phyloP scores from a whole-genome alignment of 2,888 invertebrate genomes.

The Caenorhabditis auriculariae region DNA sequence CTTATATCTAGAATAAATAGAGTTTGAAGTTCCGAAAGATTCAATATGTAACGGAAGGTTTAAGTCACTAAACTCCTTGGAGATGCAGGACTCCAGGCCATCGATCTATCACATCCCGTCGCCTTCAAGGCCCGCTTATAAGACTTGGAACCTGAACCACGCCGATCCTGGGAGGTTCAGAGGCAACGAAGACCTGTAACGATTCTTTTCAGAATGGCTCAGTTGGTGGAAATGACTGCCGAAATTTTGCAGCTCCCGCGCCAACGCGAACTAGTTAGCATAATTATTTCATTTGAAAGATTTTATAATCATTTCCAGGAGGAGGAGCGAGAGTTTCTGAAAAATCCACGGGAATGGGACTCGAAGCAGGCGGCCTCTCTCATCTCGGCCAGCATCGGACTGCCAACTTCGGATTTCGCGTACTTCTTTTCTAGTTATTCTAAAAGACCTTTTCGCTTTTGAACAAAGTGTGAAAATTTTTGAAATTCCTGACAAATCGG shows the following conservation, averaged over 20 bases:
- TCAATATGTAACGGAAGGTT: not conserved
- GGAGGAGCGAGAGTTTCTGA: conserved; percentile 12
- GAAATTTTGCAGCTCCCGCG: conserved; percentile 42
- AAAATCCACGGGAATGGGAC: conserved; percentile 41
- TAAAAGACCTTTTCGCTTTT: too few relatives aligned
- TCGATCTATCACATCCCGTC: conserved; percentile 47
- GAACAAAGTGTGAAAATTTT: too few relatives aligned
- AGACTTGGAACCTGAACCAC: conserved; percentile 45
- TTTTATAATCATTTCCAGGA: conserved; percentile 2
- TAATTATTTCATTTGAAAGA: too few relatives aligned
- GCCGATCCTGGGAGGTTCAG: conserved; percentile 33
- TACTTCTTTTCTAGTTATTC: too few relatives aligned
- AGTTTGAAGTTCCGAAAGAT: conserved; percentile 6
- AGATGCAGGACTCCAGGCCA: conserved; percentile 36
- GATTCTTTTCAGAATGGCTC: conserved; percentile 33
- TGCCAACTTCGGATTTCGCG: not conserved
- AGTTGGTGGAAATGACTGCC: conserved; percentile 38
- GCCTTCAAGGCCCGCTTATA: conserved; percentile 46
- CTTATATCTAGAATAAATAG: conserved; percentile 40
- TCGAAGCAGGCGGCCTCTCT: conserved; percentile 26
- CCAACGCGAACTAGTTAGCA: too few relatives aligned
- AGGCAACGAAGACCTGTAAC: not conserved
- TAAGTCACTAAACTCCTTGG: conserved; percentile 20
- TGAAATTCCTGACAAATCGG: not conserved
- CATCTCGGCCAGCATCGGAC: conserved; percentile 19